Percentiles rank a stretch among this genome's conserved stretches.
phyloP scores from a whole-genome alignment of 2,797 vertebrate genomes.

The Enteromius thamalakanensis region DNA sequence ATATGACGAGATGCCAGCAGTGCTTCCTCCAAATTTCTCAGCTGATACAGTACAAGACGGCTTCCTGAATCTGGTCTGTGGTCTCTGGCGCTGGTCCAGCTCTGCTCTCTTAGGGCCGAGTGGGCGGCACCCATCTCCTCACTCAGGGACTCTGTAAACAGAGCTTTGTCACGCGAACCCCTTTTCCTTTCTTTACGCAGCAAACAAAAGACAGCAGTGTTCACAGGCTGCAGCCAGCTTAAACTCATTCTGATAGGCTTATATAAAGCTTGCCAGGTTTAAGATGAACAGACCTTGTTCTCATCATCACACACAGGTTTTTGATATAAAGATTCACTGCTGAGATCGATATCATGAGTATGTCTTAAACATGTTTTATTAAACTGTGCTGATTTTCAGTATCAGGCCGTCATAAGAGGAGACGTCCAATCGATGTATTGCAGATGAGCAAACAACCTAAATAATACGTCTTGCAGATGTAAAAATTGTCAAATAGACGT shows the following conservation, averaged over 20 bases:
- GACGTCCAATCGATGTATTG: no score
- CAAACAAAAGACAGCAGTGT: conserved; percentile 25
- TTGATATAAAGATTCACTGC: neutral
- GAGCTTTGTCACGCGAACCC: conserved; percentile 42
- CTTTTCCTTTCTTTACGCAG: conserved; percentile 11
- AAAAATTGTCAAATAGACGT: no score
- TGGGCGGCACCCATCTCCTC: neutral
- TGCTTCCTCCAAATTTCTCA: neutral
- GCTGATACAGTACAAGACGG: neutral
- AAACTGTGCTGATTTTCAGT: neutral
- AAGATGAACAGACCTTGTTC: neutral
- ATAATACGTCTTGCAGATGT: no score
- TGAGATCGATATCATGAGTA: neutral
- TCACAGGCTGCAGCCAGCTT: neutral
- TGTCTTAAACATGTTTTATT: neutral
- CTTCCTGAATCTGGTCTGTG: neutral
- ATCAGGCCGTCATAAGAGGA: no score
- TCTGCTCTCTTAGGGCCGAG: neutral
- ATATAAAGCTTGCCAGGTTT: neutral
- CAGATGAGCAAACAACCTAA: no score
- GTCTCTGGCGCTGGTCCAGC: neutral
- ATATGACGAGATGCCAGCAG: neutral
- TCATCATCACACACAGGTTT: neutral
- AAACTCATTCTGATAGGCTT: neutral
- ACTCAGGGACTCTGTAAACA: conserved; percentile 10